Evolutionary conservation across 2,797 vertebrate species (phyloP).

Genomic region (Alosa sapidissima): DNA sequence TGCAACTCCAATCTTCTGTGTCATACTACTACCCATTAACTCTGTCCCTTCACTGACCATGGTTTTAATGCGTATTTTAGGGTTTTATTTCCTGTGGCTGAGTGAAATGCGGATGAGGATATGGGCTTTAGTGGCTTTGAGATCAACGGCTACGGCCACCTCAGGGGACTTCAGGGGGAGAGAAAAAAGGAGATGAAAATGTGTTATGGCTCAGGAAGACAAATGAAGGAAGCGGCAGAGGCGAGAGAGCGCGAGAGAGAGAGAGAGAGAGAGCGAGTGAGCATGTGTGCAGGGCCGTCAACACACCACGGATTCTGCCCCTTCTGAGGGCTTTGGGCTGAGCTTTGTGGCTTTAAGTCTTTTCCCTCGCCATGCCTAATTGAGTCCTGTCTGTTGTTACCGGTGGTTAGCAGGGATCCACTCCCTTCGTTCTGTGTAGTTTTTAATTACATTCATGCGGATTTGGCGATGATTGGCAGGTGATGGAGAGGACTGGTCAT

Average conservation of each 20-base stretch:
- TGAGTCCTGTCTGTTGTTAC: constrained; percentile 36
- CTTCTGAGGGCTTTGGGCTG: constrained; percentile 9
- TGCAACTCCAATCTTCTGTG: background rate
- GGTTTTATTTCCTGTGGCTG: background rate
- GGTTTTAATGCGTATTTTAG: background rate
- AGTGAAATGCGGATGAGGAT: background rate
- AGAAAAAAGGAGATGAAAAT: constrained; percentile 1
- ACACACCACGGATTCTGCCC: background rate
- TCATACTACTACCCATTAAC: background rate
- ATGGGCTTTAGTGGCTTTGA: background rate
- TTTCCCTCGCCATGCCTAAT: constrained; percentile 39
- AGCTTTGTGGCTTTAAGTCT: constrained; percentile 22
- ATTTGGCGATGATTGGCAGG: constrained; percentile 46
- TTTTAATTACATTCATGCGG: constrained; percentile 44
- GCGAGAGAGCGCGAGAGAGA: background rate
- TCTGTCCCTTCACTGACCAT: background rate
- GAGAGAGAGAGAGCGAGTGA: background rate
- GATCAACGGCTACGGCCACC: background rate
- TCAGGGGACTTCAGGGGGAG: background rate
- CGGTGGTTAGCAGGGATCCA: constrained; percentile 27
- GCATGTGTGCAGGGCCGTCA: background rate
- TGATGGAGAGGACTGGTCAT: background rate
- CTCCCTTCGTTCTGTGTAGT: constrained; percentile 42
- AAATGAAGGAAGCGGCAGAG: background rate
- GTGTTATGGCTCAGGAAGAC: background rate